Conservation (phyloP, 1,140 invertebrate genomes). For the Nylanderia fulva region DNA sequence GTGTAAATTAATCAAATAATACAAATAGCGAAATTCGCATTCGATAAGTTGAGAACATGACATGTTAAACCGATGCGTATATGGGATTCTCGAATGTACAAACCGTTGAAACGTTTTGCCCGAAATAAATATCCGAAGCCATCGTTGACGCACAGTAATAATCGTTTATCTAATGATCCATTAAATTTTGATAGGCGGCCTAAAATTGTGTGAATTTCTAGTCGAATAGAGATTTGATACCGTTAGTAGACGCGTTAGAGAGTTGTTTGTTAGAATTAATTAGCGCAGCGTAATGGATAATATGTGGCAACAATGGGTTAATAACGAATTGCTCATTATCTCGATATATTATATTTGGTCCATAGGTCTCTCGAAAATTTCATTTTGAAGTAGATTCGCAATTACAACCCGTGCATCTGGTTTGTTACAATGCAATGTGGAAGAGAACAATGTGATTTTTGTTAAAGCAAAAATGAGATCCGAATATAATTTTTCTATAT, state of each 20-base stretch:
- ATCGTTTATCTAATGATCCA: conserved; percentile 45
- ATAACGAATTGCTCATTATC: neutral
- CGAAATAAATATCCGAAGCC: conserved; percentile 36
- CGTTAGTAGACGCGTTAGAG: conserved; percentile 13
- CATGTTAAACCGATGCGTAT: conserved; percentile 34
- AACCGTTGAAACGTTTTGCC: conserved; percentile 27
- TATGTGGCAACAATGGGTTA: conserved; percentile 18
- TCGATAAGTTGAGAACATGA: conserved; percentile 31
- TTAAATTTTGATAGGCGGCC: conserved; percentile 47
- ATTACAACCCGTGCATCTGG: neutral
- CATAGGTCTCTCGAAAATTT: neutral
- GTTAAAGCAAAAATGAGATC: neutral
- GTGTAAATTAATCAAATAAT: neutral
- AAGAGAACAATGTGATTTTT: neutral
- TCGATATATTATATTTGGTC: neutral
- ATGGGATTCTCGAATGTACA: conserved; percentile 18
- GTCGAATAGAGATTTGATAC: conserved; percentile 38
- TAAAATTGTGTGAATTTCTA: conserved; percentile 27
- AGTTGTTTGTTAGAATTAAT: conserved; percentile 50
- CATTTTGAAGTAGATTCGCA: neutral
- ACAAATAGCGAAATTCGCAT: neutral
- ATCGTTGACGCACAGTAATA: conserved; percentile 3
- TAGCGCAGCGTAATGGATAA: neutral
- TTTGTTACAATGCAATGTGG: neutral
- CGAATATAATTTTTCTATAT: neutral